These are phyloP conservation scores for Hippocampus kuda DNA, from an alignment of 2,797 vertebrate species.

Conservation along the genomic window DNA sequence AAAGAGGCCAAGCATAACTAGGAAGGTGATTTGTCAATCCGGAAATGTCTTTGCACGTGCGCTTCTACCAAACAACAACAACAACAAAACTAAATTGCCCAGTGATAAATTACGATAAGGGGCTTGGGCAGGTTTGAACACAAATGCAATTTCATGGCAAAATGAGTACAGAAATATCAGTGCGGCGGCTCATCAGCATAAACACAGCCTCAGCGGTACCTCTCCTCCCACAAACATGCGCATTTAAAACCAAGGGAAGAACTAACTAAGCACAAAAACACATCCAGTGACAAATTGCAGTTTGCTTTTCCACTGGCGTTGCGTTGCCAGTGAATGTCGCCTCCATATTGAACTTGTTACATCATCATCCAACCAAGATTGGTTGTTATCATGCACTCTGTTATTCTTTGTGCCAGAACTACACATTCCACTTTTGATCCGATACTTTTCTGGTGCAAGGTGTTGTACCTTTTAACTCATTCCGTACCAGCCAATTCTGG, in stretches of 20 bases:
- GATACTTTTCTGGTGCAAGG: too few species aligned
- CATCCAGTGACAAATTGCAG: not conserved
- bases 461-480: too few species aligned
- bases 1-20: constrained; percentile 6
- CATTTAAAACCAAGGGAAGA: not conserved
- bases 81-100: constrained; percentile 8
- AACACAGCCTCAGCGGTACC: constrained; percentile 5
- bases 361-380: not conserved
- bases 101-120: constrained; percentile 8
- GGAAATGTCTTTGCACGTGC: not conserved
- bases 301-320: not conserved
- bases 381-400: not conserved
- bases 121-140: constrained; percentile 12
- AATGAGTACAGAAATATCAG: constrained; percentile 10
- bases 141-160: constrained; percentile 15
- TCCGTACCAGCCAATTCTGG: too few species aligned
- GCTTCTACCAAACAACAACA: not conserved
- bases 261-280: not conserved
- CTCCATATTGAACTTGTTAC: not conserved
- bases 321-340: not conserved
- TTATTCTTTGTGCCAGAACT: too few species aligned
- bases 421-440: too few species aligned
- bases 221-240: constrained; percentile 1
- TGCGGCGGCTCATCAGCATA: constrained; percentile 1
- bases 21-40: constrained; percentile 9